Base-by-base conservation (phyloP, 1,140 invertebrate genomes). In the Macrosteles quadrilineatus region DNA sequence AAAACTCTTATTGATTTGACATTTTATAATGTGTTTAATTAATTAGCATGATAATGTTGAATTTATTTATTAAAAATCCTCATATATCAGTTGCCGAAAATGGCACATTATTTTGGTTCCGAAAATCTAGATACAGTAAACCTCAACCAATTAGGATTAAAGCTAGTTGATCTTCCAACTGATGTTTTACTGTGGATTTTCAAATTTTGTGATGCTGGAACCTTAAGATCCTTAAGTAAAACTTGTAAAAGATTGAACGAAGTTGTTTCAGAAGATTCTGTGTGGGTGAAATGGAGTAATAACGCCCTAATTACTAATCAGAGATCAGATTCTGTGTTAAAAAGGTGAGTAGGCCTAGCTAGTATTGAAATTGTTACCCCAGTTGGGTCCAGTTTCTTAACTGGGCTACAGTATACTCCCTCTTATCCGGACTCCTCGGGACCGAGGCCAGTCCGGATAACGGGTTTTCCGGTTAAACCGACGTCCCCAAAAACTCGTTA, bases 181-280 rank as follows among this genome's bases (percentile, higher is more conserved):
- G 47, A 50, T 19, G 47, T 23, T 50, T 23, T 50, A n/a, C 21
- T 50, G 6, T 50, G 47, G 17, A 50, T 50, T 11, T 50, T 50
- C 47, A 50, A 23, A 23, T 50, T 50, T 50, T 50, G 47, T 50
- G 47, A 50, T 50, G 4, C 47, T 19, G 21, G 6, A 4, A 50
- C 17, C 3, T 23, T 50, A 23, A 50, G 21, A 50, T 19, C 3
- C n/a, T 50, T 50, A 50, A 50, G 47, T 50, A 23, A 50, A 6
- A 50, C 47, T 50, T 50, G 47, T 50, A 50, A 50, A 23, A n/a
- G 47, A 6, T 50, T 50, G n/a, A 19, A 50, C n/a, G 17, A 50
- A n/a, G 17, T 50, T 19, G 21, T 50, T 6, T 19, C 17, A 19
- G 47, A 50, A 50, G 47, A 50, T 50, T 19, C 21, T 19, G 47